phyloP scores from a whole-genome alignment of 2,797 vertebrate species.

The Hapalemur alaotrensis region DNA sequence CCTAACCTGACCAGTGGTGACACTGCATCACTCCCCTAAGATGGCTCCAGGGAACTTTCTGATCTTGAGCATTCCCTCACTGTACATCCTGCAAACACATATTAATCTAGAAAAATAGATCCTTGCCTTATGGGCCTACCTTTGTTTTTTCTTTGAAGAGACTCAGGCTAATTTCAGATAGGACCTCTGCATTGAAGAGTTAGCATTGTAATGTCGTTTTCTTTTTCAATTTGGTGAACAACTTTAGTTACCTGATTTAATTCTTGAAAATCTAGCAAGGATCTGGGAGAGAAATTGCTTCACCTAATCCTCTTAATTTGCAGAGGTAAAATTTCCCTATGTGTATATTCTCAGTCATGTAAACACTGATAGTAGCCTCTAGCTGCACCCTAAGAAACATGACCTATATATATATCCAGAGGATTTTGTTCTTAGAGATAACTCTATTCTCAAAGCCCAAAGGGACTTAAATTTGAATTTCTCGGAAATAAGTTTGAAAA shows the following conservation, averaged over 20 bases:
- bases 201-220: background rate
- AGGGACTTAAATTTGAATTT: conserved; percentile 23
- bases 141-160: background rate
- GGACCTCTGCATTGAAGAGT: background rate
- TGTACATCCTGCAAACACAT: background rate
- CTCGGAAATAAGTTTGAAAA: conserved; percentile 27
- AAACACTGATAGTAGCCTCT: background rate
- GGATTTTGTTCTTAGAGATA: background rate
- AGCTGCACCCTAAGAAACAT: background rate
- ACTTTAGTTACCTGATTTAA: background rate
- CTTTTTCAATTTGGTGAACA: background rate
- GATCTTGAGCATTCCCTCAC: background rate
- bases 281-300: background rate
- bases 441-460: background rate
- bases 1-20: background rate
- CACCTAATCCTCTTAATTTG: background rate
- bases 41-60: background rate
- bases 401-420: background rate
- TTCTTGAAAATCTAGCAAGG: background rate
- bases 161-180: background rate
- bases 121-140: background rate
- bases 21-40: background rate
- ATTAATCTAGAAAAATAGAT: background rate
- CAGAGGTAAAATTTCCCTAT: background rate
- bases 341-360: background rate